These are phyloP conservation scores for Melinopterus prodromus DNA, from an alignment of 2,888 invertebrate genomes.

Conservation along the genomic window DNA sequence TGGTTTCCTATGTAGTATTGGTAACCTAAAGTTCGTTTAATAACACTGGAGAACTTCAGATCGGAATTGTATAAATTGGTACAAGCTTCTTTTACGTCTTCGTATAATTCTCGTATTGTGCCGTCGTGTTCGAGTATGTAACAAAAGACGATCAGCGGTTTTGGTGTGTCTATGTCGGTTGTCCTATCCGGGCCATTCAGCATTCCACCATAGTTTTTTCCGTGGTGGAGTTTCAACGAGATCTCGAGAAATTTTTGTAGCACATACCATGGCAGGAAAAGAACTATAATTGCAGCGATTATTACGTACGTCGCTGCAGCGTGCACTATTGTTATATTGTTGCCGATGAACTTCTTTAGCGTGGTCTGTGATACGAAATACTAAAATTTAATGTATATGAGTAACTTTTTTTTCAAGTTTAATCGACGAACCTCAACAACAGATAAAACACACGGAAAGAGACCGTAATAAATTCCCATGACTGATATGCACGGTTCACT, in stretches of 20 bases:
- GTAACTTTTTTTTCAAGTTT: background rate
- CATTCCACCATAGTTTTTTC: constrained; percentile 19
- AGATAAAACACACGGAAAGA: background rate
- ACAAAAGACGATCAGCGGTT: background rate
- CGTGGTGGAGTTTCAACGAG: background rate
- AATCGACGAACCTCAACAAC: background rate
- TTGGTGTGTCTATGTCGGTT: background rate
- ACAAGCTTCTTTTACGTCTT: background rate
- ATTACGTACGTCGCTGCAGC: background rate
- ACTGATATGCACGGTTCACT: background rate
- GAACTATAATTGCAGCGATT: background rate
- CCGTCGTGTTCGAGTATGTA: constrained; percentile 16
- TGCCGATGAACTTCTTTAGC: background rate
- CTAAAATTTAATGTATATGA: background rate
- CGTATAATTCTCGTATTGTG: constrained; percentile 11
- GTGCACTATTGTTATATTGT: background rate
- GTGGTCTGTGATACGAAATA: background rate
- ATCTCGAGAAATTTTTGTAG: background rate
- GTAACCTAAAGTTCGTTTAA: constrained; percentile 13
- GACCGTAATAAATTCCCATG: background rate
- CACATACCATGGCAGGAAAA: background rate
- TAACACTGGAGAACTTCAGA: constrained; percentile 6
- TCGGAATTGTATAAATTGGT: constrained; percentile 9
- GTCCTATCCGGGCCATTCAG: constrained; percentile 12
- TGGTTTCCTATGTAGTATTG: constrained; percentile 13